These are phyloP conservation scores for Catharus bicknelli DNA, from an alignment of 2,113 vertebrate species.

Conservation along the genomic window DNA sequence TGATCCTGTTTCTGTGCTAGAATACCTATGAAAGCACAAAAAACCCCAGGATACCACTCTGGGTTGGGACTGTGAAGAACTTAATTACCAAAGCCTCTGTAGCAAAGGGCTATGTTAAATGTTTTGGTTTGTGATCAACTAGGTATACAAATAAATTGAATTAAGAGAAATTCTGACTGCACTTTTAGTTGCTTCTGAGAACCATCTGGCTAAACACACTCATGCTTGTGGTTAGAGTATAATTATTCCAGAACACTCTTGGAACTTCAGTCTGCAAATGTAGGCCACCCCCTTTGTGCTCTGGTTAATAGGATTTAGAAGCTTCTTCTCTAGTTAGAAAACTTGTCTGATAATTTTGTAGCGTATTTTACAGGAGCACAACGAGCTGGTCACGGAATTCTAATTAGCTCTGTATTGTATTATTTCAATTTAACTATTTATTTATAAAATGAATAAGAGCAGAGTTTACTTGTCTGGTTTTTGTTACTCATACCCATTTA, in stretches of 20 bases:
- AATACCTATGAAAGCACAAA: not conserved
- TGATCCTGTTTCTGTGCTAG: not conserved
- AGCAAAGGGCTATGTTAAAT: slow-evolving; percentile 1
- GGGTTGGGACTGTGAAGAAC: slow-evolving; percentile 29
- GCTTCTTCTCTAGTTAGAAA: slow-evolving; percentile 35
- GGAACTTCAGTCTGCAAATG: slow-evolving; percentile 33
- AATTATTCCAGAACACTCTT: slow-evolving; percentile 51
- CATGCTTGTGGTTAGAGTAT: slow-evolving; percentile 28
- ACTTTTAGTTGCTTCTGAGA: not conserved
- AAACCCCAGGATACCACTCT: not conserved
- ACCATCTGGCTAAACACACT: slow-evolving; percentile 49
- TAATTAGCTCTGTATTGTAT: not conserved
- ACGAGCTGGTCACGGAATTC: not conserved
- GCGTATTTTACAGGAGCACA: slow-evolving; percentile 4
- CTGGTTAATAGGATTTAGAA: slow-evolving; percentile 40
- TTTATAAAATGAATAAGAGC: not conserved
- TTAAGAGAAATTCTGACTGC: slow-evolving; percentile 28
- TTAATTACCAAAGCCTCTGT: not conserved
- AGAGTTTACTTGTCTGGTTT: not conserved
- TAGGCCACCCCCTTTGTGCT: slow-evolving; percentile 10
- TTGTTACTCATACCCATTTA: not conserved
- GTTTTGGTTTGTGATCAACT: slow-evolving; percentile 62
- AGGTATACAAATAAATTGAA: slow-evolving; percentile 46
- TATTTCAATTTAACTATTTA: not conserved
- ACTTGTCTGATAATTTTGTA: slow-evolving; percentile 3